A percentile compares a stretch with the other conserved stretches of the same genome.
Conservation (phyloP, 37 sponge, comb jelly and placozoan species). For the Tethya wilhelma region DNA sequence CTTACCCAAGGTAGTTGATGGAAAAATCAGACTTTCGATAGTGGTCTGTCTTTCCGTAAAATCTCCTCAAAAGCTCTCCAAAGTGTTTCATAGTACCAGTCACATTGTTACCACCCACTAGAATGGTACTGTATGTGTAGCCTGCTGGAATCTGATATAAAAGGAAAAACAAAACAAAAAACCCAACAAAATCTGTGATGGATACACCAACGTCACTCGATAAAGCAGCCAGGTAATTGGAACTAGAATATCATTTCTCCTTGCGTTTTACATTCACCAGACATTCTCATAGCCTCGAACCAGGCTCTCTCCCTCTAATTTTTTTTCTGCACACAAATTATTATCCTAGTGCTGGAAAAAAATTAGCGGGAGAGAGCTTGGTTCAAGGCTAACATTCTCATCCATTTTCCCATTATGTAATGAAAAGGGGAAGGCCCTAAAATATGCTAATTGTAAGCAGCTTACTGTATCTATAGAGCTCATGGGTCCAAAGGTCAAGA, state of each 20-base stretch:
- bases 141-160: conserved; percentile 48
- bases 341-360: no score
- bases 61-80: conserved; percentile 45
- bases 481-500: conserved; percentile 42
- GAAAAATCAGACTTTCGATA: conserved; percentile 56
- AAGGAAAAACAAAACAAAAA: neutral
- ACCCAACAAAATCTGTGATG: no score
- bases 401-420: no score
- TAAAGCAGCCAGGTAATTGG: no score
- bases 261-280: no score
- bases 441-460: neutral
- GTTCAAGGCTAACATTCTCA: no score
- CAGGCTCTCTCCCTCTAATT: no score
- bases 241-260: no score
- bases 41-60: conserved; percentile 33
- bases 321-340: no score
- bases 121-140: conserved; percentile 35
- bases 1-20: conserved; percentile 84
- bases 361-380: no score
- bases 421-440: neutral
- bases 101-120: conserved; percentile 64
- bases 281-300: no score
- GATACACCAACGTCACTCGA: no score
- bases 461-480: conserved; percentile 48
- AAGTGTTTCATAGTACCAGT: conserved; percentile 51